A percentile compares a stretch with the other conserved stretches of the same genome.
Evolutionary conservation across 2,113 vertebrate genomes (phyloP).

Genomic region (Plotosus lineatus): DNA sequence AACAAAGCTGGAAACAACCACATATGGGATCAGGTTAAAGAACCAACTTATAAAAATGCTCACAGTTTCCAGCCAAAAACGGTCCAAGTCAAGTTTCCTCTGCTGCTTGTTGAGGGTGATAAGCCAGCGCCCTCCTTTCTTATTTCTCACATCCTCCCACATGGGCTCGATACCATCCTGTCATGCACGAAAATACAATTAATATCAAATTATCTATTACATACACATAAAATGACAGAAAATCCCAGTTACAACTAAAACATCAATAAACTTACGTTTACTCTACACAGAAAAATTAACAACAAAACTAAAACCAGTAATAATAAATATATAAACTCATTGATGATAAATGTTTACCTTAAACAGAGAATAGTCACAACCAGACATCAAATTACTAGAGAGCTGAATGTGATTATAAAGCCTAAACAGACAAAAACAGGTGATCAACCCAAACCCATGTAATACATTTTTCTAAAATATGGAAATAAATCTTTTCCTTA

Average conservation of each 20-base stretch:
- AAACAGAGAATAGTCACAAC: constrained; percentile 98
- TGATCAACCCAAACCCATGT: neutral
- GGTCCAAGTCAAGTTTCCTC: constrained; percentile 92
- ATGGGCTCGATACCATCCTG: constrained; percentile 97
- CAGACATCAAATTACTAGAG: constrained; percentile 97
- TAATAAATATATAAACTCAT: neutral
- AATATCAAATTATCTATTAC: neutral
- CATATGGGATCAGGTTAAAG: constrained; percentile 10
- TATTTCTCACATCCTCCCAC: constrained; percentile 99
- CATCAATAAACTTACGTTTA: neutral
- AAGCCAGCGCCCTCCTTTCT: constrained; percentile 93
- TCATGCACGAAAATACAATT: constrained; percentile 1
- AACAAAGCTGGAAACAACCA: neutral
- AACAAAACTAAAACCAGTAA: neutral
- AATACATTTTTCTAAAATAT: neutral
- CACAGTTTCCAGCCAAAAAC: constrained; percentile 99
- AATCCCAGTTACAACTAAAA: neutral
- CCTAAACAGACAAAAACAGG: constrained; percentile 68
- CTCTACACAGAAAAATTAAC: neutral
- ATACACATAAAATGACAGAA: neutral
- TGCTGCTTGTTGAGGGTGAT: constrained; percentile 96
- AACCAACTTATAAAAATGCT: constrained; percentile 54
- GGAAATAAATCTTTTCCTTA: constrained; percentile 73
- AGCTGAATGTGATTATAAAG: constrained; percentile 99
- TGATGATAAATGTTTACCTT: constrained; percentile 77